Evolutionary conservation across 2,888 invertebrate species (phyloP), one percentile per base, ranked within the genome.

Genomic region (Cryptus armator): DNA sequence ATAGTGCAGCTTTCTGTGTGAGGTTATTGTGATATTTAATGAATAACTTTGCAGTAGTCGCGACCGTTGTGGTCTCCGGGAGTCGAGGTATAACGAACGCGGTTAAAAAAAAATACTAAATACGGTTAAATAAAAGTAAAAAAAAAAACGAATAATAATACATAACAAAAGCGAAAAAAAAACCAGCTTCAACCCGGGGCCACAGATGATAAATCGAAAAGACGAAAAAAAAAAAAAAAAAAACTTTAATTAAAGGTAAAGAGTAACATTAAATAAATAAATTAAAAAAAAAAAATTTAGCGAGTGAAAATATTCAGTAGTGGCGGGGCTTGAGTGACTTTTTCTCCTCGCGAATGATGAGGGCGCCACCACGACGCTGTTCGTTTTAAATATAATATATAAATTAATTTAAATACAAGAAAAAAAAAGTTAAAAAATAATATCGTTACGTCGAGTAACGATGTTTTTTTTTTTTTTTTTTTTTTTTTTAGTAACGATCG

Each of bases 11-110:
- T 93, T 93, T 93, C 89, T 91, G 93, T 93, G 92, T 93, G 92
- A 93, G 92, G 91, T 93, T 93, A 93, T 93, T 93, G 93, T 93
- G 93, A 93, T 93, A 93, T 91, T 91, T 91, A 92, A 90, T 90
- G 88, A 89, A 90, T 92, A 91, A 92, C 86, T 87, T 86, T 88
- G 82, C 84, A 70, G 84, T 86, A 86, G 83, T 87, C 74, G 74
- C 67, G 70, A 67, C 64, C 76, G 76, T 81, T 75, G 75, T 78
- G 79, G 71, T 79, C 66, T 83, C 79, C 77, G 72, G 71, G 80
- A 16, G 53, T 53, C 53, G 53, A 53, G 53, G 19, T n/a, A 68
- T n/a, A 29, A 32, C 48, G 67, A 72, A 78, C 67, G 53, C 19
- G 53, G 51, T 43, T 46, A 48, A 66, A 24, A 56, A 44, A 53